Evolutionary conservation across 2,888 invertebrate species (phyloP).

Genomic region (Lochmaea crataegi): DNA sequence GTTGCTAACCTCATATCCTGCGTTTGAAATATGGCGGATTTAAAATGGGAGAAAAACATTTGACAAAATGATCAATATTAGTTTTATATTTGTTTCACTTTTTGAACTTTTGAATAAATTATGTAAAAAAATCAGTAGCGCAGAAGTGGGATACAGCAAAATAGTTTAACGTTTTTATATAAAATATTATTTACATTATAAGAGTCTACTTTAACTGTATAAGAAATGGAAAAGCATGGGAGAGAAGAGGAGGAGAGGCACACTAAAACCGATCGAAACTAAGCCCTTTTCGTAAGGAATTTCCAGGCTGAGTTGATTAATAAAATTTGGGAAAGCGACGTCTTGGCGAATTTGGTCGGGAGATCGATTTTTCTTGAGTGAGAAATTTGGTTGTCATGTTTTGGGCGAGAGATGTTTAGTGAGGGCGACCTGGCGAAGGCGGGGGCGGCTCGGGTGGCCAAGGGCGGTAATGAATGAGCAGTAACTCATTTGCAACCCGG

Average conservation of each 20-base stretch:
- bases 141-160: background rate
- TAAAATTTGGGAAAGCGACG: conserved; percentile 31
- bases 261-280: conserved; percentile 18
- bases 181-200: background rate
- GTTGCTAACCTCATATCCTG: conserved; percentile 11
- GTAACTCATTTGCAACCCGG: conserved; percentile 64
- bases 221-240: background rate
- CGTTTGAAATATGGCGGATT: conserved; percentile 34
- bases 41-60: conserved; percentile 26
- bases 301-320: conserved; percentile 26
- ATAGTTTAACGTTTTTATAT: too few species aligned
- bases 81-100: conserved; percentile 16
- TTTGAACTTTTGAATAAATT: conserved; percentile 1
- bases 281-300: conserved; percentile 16
- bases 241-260: background rate
- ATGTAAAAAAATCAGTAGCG: background rate
- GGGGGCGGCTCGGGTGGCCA: conserved; percentile 6
- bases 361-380: conserved; percentile 48
- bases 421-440: conserved; percentile 39
- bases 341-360: conserved; percentile 23
- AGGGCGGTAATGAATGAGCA: conserved; percentile 52
- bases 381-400: conserved; percentile 55
- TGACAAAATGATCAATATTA: conserved; percentile 36
- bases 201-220: background rate
- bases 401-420: conserved; percentile 49